Conservation (phyloP, 1,140 invertebrate species). For the Ceratoteleas bidentatus region DNA sequence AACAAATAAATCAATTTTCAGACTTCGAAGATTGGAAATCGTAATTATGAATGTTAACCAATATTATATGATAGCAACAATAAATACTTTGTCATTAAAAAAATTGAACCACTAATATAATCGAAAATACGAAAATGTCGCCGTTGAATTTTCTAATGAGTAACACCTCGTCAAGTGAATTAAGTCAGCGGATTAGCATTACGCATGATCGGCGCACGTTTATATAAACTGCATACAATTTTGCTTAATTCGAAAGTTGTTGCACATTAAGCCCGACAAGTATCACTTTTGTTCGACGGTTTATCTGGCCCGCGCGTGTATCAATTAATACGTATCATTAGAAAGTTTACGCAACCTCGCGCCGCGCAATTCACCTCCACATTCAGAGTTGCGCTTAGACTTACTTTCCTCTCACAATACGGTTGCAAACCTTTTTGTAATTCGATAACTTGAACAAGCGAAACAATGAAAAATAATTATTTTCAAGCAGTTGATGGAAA, state of each 20-base stretch:
- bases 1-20: too few relatives aligned
- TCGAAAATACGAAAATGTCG: neutral
- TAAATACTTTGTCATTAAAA: too few relatives aligned
- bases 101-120: too few relatives aligned
- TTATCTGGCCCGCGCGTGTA: conserved; percentile 44
- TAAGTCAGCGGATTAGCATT: neutral
- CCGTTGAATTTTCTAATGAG: neutral
- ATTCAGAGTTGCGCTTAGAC: conserved; percentile 36
- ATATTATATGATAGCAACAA: too few relatives aligned
- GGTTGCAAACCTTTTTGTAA: neutral
- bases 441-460: too few relatives aligned
- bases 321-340: conserved; percentile 62
- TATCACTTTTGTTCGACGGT: conserved; percentile 53
- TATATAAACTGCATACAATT: conserved; percentile 40
- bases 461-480: too few relatives aligned
- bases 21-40: too few relatives aligned
- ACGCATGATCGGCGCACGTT: conserved; percentile 27
- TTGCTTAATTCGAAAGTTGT: conserved; percentile 60
- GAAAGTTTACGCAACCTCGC: conserved; percentile 57
- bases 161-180: neutral
- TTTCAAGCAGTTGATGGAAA: too few relatives aligned
- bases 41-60: too few relatives aligned
- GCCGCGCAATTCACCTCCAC: conserved; percentile 48
- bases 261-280: conserved; percentile 40
- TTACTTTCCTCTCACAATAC: conserved; percentile 54